Percentiles rank a stretch among this genome's conserved stretches.
Evolutionary conservation across 2,113 vertebrate species (phyloP).

Genomic region (Himantopus leucocephalus): DNA sequence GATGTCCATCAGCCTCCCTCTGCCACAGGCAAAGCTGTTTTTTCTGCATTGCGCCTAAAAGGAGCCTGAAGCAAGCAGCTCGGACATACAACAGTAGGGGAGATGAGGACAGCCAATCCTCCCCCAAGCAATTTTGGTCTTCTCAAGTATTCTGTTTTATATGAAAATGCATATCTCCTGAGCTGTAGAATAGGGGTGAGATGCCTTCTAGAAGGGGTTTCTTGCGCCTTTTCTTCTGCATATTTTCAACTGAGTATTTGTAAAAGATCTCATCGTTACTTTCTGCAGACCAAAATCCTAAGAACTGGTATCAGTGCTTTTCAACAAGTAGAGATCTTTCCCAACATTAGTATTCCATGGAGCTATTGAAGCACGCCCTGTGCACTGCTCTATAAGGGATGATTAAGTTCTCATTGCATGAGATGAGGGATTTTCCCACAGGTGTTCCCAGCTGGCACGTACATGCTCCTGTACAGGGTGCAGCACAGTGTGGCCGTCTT

Average conservation of each 20-base stretch:
- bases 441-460: not conserved
- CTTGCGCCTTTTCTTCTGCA: not conserved
- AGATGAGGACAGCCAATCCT: not conserved
- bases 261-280: not conserved
- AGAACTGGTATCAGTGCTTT: not conserved
- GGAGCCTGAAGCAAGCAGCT: not conserved
- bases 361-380: not conserved
- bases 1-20: not conserved
- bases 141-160: not conserved
- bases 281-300: not conserved
- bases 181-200: not conserved
- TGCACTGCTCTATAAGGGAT: not conserved
- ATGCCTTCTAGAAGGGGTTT: not conserved
- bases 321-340: not conserved
- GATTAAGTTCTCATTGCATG: not conserved
- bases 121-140: not conserved
- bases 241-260: not conserved
- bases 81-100: fast-evolving
- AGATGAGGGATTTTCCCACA: not conserved
- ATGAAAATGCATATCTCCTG: not conserved
- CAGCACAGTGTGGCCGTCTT: fast-evolving
- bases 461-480: not conserved
- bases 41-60: not conserved
- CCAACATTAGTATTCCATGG: not conserved
- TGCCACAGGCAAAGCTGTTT: not conserved